Conservation (phyloP, 2,797 vertebrate species). For the Percopsis omiscomaycus region DNA sequence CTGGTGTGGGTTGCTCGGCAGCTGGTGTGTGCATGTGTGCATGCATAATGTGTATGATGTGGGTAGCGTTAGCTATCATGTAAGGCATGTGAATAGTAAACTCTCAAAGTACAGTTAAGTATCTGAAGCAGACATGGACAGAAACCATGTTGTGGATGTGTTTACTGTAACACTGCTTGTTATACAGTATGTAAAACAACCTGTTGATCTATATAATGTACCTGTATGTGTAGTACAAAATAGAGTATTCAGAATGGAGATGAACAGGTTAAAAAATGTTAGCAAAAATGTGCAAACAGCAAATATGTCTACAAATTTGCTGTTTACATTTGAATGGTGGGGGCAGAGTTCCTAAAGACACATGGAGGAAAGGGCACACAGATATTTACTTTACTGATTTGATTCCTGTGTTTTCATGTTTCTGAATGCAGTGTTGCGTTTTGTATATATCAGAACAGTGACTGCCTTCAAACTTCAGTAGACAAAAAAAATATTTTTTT, state of each 20-base stretch:
- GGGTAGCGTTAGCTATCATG: not conserved
- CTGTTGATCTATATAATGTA: too few species aligned
- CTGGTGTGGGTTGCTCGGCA: constrained; percentile 29
- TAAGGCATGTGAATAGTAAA: not conserved
- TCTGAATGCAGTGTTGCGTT: not conserved
- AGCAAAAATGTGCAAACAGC: too few species aligned
- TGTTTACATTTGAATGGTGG: too few species aligned
- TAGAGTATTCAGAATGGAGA: too few species aligned
- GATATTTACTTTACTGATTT: not conserved
- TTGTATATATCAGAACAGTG: not conserved
- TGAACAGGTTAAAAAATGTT: too few species aligned
- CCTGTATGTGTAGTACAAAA: too few species aligned
- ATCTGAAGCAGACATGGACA: too few species aligned
- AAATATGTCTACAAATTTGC: too few species aligned
- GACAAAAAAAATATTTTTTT: not conserved
- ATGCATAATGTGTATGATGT: constrained; percentile 4
- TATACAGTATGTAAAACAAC: too few species aligned
- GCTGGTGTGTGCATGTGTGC: constrained; percentile 33
- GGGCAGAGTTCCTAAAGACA: too few species aligned
- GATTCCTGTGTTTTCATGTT: not conserved
- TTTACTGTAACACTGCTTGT: too few species aligned
- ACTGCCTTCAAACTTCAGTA: not conserved
- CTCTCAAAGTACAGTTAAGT: not conserved
- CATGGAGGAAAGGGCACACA: not conserved
- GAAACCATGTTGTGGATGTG: too few species aligned